Percentiles rank a stretch among this genome's conserved stretches.
Evolutionary conservation across 2,113 vertebrate genomes (phyloP).

Genomic region (Ramphastos sulfuratus): DNA sequence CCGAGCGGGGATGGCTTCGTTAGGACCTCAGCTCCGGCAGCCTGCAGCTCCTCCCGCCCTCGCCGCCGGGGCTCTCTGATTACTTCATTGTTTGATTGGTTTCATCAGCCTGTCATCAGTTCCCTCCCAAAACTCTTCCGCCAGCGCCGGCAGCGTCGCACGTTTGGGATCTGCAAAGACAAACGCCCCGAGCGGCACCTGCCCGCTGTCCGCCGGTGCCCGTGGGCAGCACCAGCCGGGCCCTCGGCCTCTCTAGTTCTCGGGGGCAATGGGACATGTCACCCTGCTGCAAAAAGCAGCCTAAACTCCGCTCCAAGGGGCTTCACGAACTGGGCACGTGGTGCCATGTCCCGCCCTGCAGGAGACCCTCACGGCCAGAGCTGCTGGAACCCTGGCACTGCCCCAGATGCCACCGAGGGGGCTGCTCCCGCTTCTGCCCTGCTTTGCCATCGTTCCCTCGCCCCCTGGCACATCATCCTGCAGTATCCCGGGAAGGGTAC

Average conservation of each 20-base stretch:
- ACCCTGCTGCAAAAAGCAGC: neutral
- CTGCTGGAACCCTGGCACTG: neutral
- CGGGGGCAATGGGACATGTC: neutral
- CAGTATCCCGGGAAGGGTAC: neutral
- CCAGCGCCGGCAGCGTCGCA: neutral
- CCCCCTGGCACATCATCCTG: neutral
- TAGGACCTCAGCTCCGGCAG: conserved; percentile 22
- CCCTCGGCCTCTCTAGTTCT: neutral
- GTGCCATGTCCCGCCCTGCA: neutral
- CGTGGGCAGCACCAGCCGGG: neutral
- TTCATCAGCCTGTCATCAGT: conserved; percentile 56
- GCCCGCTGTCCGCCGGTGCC: neutral
- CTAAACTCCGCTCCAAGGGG: accelerated
- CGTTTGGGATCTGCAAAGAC: conserved; percentile 36
- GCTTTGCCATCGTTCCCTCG: neutral
- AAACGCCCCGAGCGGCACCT: conserved; percentile 31
- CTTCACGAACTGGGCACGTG: accelerated
- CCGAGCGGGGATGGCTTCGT: neutral
- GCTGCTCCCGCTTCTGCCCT: neutral
- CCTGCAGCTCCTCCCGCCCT: conserved; percentile 34
- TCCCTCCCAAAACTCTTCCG: conserved; percentile 52
- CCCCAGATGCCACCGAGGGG: neutral
- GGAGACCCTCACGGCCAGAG: neutral
- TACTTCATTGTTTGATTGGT: conserved; percentile 66
- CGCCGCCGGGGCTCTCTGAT: conserved; percentile 26